Evolutionary conservation across 2,113 vertebrate species (phyloP).

Genomic region (Porphyrio hochstetteri): DNA sequence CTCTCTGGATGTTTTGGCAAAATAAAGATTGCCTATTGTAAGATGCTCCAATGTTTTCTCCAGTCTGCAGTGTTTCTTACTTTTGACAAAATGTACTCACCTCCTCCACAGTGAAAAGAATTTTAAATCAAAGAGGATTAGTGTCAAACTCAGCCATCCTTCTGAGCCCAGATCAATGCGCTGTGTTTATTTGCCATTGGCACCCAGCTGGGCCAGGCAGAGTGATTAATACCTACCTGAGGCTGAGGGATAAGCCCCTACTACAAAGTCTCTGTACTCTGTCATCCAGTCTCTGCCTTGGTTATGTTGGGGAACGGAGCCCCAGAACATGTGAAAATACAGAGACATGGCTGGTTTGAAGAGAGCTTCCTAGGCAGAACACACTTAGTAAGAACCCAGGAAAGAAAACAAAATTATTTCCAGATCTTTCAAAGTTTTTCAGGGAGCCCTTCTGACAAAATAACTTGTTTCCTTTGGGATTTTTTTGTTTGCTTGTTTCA

Average conservation of each 20-base stretch:
- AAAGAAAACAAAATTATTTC: neutral
- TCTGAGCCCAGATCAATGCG: neutral
- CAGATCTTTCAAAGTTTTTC: neutral
- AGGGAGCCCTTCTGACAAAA: neutral
- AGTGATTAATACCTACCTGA: slow-evolving; percentile 21
- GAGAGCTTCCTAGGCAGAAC: neutral
- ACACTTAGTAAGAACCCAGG: neutral
- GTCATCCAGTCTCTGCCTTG: neutral
- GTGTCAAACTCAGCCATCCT: neutral
- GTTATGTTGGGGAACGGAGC: neutral
- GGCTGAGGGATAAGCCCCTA: neutral
- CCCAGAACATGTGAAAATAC: neutral
- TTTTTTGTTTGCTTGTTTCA: too few species aligned
- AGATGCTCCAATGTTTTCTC: neutral
- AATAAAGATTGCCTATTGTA: neutral
- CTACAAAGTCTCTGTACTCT: neutral
- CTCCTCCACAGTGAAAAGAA: neutral
- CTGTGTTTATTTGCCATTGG: slow-evolving; percentile 23
- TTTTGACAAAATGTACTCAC: neutral
- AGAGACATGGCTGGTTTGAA: neutral
- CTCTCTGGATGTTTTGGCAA: neutral
- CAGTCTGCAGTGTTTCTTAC: neutral
- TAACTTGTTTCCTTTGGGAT: neutral
- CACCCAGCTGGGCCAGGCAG: slow-evolving; percentile 17
- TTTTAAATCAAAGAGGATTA: slow-evolving; percentile 28